Conservation (phyloP, 1,140 invertebrate genomes). For the Delia radicum region DNA sequence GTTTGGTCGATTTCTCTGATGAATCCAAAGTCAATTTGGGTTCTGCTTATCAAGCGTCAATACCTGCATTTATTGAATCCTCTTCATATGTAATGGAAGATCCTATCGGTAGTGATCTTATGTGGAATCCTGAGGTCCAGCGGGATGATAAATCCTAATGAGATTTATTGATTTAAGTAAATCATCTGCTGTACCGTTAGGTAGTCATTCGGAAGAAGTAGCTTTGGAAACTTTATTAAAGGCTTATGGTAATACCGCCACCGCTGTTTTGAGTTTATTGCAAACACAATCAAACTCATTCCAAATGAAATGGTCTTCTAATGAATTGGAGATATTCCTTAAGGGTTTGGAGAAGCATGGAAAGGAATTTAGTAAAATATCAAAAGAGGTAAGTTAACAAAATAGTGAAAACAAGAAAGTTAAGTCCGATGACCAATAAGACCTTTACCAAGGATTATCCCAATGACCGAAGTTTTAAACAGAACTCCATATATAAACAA, state of each 20-base stretch:
- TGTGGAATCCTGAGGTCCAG: constrained; percentile 82
- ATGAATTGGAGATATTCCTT: constrained; percentile 87
- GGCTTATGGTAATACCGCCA: constrained; percentile 83
- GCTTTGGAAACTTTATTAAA: constrained; percentile 88
- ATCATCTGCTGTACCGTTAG: constrained; percentile 85
- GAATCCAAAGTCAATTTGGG: constrained; percentile 84
- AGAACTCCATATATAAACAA: too few relatives aligned
- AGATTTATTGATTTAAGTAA: constrained; percentile 87
- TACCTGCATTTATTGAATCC: constrained; percentile 61
- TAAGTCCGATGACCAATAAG: too few relatives aligned
- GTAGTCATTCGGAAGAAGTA: constrained; percentile 91
- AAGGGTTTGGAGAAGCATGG: constrained; percentile 84
- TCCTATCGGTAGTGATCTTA: constrained; percentile 66
- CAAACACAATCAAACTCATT: constrained; percentile 72
- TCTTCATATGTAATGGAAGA: constrained; percentile 29
- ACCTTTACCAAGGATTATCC: too few relatives aligned
- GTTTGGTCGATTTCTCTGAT: constrained; percentile 50
- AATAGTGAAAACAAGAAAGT: not conserved
- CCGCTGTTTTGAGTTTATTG: constrained; percentile 80
- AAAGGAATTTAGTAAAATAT: constrained; percentile 90
- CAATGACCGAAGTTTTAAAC: too few relatives aligned
- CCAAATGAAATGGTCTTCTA: constrained; percentile 79
- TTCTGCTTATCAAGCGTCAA: constrained; percentile 80
- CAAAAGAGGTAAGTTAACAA: constrained; percentile 72
- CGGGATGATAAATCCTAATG: constrained; percentile 49